These are phyloP conservation scores for Magallana ariakensis DNA, from an alignment of 1,140 invertebrate genomes.

Conservation along the genomic window DNA sequence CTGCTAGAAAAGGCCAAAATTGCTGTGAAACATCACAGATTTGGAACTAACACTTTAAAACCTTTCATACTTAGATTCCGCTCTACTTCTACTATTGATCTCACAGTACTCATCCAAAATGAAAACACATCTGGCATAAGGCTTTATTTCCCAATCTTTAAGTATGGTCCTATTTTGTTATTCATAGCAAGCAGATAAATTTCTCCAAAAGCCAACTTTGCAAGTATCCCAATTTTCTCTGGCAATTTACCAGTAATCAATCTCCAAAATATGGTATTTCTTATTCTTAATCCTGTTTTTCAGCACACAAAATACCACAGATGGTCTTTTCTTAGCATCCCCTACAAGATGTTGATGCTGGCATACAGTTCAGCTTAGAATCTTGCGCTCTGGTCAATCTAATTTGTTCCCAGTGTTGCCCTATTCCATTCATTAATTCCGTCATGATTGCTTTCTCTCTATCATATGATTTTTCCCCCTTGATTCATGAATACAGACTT, in stretches of 20 bases:
- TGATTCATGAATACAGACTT: constrained; percentile 18
- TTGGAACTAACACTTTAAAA: constrained; percentile 10
- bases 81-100: background rate
- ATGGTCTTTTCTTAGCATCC: background rate
- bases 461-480: background rate
- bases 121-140: background rate
- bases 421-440: background rate
- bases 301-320: background rate
- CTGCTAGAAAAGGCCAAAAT: too few species aligned
- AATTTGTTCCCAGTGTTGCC: constrained; percentile 8
- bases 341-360: background rate
- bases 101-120: background rate
- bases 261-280: background rate
- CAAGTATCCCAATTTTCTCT: background rate
- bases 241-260: background rate
- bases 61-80: background rate
- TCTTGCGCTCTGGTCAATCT: background rate
- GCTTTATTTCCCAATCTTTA: constrained; percentile 17
- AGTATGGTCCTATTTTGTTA: background rate
- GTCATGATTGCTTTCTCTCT: constrained; percentile 16
- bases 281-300: background rate
- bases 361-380: background rate
- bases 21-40: background rate
- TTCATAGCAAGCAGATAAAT: background rate
- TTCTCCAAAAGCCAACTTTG: background rate